Evolutionary conservation across 1,140 invertebrate species (phyloP), one percentile per base, ranked within the genome.

Genomic region (Lepidurus couesii): DNA sequence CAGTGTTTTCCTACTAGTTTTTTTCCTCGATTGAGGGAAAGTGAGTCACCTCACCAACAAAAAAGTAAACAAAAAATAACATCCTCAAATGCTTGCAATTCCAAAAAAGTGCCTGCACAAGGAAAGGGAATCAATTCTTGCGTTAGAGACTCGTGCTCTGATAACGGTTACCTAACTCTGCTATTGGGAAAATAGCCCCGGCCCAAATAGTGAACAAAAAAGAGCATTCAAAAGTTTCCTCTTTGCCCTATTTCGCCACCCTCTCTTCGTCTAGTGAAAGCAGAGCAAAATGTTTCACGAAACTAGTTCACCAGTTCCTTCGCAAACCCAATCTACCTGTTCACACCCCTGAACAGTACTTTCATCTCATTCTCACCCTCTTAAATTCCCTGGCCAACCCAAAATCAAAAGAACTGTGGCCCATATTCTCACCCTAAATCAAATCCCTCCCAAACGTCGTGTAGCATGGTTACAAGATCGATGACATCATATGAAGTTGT

Each of bases 221-320:
- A 65, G 53, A 65, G 53, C 53, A 65, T 65, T 21, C 53, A 65
- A 65, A 65, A 65, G 53, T 65, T 65, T 65, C 53, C 53, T n/a
- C 13, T 65, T 21, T 65, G 53, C 53, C 53, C 53, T 65, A 65
- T 65, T 65, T 65, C 53, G 53, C 53, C 53, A 65, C 53, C 53
- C 53, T 65, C 53, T 65, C 53, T 65, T 65, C 53, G 53, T 21
- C 13, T 65, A 65, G 53, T 65, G 53, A 65, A 65, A 65, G 53
- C 53, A 65, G 53, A 16, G 53, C 53, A n/a, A n/a, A 65, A 65
- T 34, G 34, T 34, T 34, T 34, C 34, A 34, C 34, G 34, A 65
- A 65, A 65, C 53, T 65, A 65, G 53, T 7, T 65, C 53, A 65
- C 53, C 53, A 65, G 53, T 65, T 65, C 53, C 53, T 65, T 65